Evolutionary conservation across 2,888 invertebrate species (phyloP), one percentile per base, ranked within the genome.

Genomic region (Zygogramma bicolorata): DNA sequence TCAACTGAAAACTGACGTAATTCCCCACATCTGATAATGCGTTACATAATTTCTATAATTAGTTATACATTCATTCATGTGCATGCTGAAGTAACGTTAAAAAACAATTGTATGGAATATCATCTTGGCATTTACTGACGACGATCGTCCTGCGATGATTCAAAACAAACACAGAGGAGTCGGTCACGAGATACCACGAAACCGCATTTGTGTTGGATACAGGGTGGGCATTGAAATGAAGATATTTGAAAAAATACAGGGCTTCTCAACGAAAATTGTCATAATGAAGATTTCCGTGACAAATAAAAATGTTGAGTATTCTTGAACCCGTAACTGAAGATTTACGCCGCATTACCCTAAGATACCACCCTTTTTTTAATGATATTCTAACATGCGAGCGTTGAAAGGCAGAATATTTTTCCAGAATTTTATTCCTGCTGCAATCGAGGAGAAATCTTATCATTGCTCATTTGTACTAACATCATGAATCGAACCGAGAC

Each of bases 11-110:
- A 53, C 53, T 63, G 31, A 63, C 63, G 63, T 63, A 42, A 63
- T 46, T 42, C 27, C n/a, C 13, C 62, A 27, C 42, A 63, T 53
- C 53, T 4, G n/a, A 46, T 63, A 15, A 46, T 31, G 29, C 42
- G 49, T 70, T 65, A 59, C 31, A 65, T 59, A 70, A 70, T 42
- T 29, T 42, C 18, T 70, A 70, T 70, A 69, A 65, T 70, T 70
- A 70, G 59, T 42, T n/a, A 25, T 62, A 38, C 42, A 69, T 69
- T 69, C 69, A 59, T 65, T 20, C 34, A 18, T 25, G 59, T 31
- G 59, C 67, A 31, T 31, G 67, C 15, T 53, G 53, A 27, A 27
- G 25, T n/a, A 53, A 53, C 53, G 53, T n/a, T 53, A 27, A n/a
- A 53, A 53, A 13, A 53, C 10, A 10, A 25, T 53, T 22, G 25